Evolutionary conservation across 2,888 invertebrate species (phyloP), one percentile per base, ranked within the genome.

Genomic region (Orthosia gothica): DNA sequence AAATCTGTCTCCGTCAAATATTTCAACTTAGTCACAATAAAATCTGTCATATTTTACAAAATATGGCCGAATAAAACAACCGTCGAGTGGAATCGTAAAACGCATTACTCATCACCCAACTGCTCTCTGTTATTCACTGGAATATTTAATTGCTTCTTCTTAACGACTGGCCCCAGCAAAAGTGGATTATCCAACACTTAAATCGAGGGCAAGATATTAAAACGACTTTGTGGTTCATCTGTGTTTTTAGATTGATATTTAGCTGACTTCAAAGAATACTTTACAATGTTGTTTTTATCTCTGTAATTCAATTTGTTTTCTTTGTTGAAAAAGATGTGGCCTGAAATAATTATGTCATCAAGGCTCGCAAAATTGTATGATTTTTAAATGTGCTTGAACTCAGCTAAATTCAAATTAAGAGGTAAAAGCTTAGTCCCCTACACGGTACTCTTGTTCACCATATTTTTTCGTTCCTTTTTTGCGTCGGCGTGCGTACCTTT

Each of bases 401-500:
- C 76, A 70, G 75, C 67, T 79, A 70, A 69, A 73, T 76, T 58
- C 61, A 69, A 71, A 77, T 73, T 81, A 77, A 80, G 79, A 85
- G 84, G 88, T 82, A 81, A 84, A 85, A 87, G 84, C 81, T 79
- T 83, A 76, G 76, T 73, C 47, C 79, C 83, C 79, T 81, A 83
- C 82, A 81, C 86, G 88, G 83, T 86, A 90, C 89, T 91, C 89
- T 93, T 95, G 93, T 94, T 95, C 90, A 94, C 93, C 91, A 91
- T 94, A 88, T 93, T 92, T 95, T 96, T 95, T 95, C 94, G 92
- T 95, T 95, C 94, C 94, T 95, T 95, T 97, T 96, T 95, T 95
- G 95, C 95, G 95, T 93, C 94, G 93, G 94, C 96, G 96, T 95
- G 96, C 97, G 96, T 97, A 97, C 97, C 98, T 96, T 98, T 94